Percentiles rank a stretch among this genome's conserved stretches.
These are phyloP conservation scores for Scaptomyza reducta DNA, from an alignment of 2,888 invertebrate genomes.

Conservation along the genomic window DNA sequence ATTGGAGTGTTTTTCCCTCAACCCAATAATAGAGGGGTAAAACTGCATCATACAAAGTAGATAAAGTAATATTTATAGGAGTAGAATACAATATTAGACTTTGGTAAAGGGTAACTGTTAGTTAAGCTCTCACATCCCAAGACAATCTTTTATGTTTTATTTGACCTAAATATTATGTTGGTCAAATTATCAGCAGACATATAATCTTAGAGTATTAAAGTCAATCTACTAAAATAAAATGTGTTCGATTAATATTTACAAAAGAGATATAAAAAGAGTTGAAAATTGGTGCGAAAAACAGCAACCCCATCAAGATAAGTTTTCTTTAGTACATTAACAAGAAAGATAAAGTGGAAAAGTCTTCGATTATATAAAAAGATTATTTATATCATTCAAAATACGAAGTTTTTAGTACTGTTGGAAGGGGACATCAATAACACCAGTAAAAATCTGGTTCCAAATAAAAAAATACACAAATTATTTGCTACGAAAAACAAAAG, in stretches of 20 bases:
- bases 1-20: neutral
- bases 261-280: neutral
- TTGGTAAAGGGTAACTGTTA: constrained; percentile 8
- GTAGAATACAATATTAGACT: neutral
- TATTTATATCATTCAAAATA: constrained; percentile 9
- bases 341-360: constrained; percentile 55
- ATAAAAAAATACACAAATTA: constrained; percentile 10
- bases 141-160: too few relatives aligned
- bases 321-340: neutral
- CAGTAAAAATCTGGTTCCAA: constrained; percentile 32
- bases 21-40: neutral
- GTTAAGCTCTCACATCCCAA: too few relatives aligned
- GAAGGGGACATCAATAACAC: constrained; percentile 38
- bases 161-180: too few relatives aligned
- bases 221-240: constrained; percentile 19
- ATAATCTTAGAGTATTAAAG: neutral
- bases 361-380: constrained; percentile 49
- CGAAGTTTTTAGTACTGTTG: neutral
- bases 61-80: neutral
- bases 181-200: neutral
- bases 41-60: neutral
- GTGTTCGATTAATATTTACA: constrained; percentile 2
- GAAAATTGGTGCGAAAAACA: neutral
- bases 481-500: constrained; percentile 2
- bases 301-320: neutral